Conservation (phyloP, 2,888 invertebrate species). For the Chrysina gloriosa region DNA sequence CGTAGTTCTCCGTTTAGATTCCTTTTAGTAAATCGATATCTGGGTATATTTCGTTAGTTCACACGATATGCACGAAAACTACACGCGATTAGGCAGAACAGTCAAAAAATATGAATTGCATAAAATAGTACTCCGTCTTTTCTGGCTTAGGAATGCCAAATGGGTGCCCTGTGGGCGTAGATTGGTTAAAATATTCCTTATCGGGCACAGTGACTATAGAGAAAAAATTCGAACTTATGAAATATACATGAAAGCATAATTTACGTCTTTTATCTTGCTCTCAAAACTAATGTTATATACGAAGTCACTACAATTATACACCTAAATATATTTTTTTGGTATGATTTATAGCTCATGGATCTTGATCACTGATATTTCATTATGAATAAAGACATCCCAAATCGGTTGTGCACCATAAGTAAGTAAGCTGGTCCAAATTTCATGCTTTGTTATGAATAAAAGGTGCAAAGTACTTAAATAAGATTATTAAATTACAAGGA, state of each 20-base stretch:
- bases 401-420: no score
- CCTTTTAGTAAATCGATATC: not conserved
- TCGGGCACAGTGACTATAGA: slow-evolving; percentile 16
- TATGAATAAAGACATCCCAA: not conserved
- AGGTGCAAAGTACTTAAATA: no score
- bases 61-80: slow-evolving; percentile 13
- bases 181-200: slow-evolving; percentile 9
- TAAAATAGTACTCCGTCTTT: slow-evolving; percentile 23
- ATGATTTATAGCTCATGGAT: not conserved
- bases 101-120: slow-evolving; percentile 39
- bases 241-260: slow-evolving; percentile 17
- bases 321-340: slow-evolving; percentile 7
- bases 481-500: no score
- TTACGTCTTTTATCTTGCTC: slow-evolving; percentile 18
- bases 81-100: slow-evolving; percentile 13
- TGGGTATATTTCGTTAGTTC: not conserved
- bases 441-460: no score
- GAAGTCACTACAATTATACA: not conserved
- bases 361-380: not conserved
- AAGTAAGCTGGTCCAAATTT: no score
- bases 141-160: slow-evolving; percentile 29
- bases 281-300: slow-evolving; percentile 1
- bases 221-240: slow-evolving; percentile 17
- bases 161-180: not conserved
- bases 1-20: not conserved